Evolutionary conservation across 1,140 invertebrate genomes (phyloP).

Genomic region (Nephila pilipes): DNA sequence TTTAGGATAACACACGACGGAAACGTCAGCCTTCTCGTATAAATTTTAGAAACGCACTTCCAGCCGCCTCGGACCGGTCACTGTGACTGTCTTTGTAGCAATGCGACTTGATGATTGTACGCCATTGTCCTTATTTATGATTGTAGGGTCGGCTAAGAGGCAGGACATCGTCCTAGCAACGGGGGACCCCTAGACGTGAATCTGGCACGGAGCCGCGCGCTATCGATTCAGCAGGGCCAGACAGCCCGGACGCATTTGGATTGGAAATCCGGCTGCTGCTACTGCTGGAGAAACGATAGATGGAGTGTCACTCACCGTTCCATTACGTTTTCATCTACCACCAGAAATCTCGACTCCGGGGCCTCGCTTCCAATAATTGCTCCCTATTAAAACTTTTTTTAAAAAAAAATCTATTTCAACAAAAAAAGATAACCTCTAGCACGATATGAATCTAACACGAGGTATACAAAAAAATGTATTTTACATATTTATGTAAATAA

Average conservation of each 20-base stretch:
- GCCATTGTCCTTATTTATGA: constrained; percentile 36
- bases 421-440: too few species aligned
- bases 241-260: constrained; percentile 36
- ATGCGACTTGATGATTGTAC: constrained; percentile 31
- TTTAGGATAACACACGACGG: not conserved
- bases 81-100: not conserved
- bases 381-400: not conserved
- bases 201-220: constrained; percentile 53
- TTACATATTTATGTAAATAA: too few species aligned
- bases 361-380: not conserved
- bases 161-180: constrained; percentile 58
- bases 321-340: not conserved
- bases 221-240: constrained; percentile 43
- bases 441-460: too few species aligned
- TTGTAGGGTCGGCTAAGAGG: constrained; percentile 7
- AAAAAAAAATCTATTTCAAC: not conserved
- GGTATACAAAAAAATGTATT: too few species aligned
- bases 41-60: not conserved
- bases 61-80: not conserved
- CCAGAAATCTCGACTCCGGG: not conserved
- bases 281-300: constrained; percentile 13
- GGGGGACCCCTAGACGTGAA: not conserved
- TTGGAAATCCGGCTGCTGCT: constrained; percentile 40
- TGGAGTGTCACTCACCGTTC: constrained; percentile 39
- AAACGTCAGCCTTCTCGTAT: not conserved